Base-by-base conservation (phyloP, 2,888 invertebrate species). In the Lepetodrilus schrolli region DNA sequence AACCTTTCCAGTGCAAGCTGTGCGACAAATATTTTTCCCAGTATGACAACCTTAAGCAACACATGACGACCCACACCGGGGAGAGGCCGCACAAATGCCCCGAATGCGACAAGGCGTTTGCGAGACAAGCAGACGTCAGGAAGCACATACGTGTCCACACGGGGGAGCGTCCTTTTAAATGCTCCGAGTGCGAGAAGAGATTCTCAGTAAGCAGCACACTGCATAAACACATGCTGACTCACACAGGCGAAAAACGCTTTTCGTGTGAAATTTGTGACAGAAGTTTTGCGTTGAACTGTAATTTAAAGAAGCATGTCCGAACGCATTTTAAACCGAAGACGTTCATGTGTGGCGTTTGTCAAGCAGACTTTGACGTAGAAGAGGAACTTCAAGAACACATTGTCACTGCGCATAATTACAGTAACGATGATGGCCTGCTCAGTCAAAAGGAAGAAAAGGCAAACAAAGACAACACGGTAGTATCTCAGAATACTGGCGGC, bases 131-230 rank as follows among this genome's bases (percentile, higher is more conserved):
- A 1, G 58, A 58, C n/a, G 58, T 58, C 13, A 58, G 34, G 17
- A 58, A 58, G 30, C 58, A 58, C n/a, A 58, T 58, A 34, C 26
- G 58, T n/a, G 58, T 58, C 13, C 58, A 58, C 34, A 58, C 58
- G 3, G 58, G 58, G 13, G 58, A 58, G 34, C 26, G 30, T 23
- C 58, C 58, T 17, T 58, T 58, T 34, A 23, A 58, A 13, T 58
- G 58, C 17, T 30, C 7, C 30, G 34, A 17, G 7, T 58, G 58
- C 34, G 30, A 17, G n/a, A 58, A 58, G 58, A 58, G 58, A 2
- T 58, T 58, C 30, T 58, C 58, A 3, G 58, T 58, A 5, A 58
- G 58, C 58, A 58, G 58, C 30, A 30, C 58, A 2, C 34, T 58
- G 1, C 58, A 58, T 7, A 58, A 58, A 30, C 58, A 58, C 30